Evolutionary conservation across 2,113 vertebrate species (phyloP), one percentile per base, ranked within the genome.

Genomic region (Oreochromis tanganicae): DNA sequence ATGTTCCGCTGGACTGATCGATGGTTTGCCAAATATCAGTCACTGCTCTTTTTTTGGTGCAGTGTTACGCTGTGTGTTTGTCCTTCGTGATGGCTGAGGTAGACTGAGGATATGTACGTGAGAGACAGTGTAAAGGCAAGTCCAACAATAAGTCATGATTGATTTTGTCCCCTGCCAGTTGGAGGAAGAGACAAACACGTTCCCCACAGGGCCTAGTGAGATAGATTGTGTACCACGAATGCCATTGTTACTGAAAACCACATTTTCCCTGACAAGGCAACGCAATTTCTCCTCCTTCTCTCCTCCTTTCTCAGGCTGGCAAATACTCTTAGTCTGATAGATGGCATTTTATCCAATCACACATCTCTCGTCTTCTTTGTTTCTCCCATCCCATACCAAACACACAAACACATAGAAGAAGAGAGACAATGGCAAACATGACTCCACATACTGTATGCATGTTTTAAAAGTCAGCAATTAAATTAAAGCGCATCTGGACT

Each of bases 121-220:
- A 93, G 86, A 93, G 91, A 94, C 91, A 93, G 89, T 88, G 92
- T 94, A 93, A 89, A 93, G 88, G 87, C 93, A 86, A 89, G 89
- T 91, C 91, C 90, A 92, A 93, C 94, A 94, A 95, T 93, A 92
- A 94, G 89, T 93, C 91, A 91, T 94, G 94, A 95, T 95, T 94
- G 94, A 94, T 95, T 96, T 85, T 92, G 90, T 95, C 94, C 92
- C 88, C 92, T 94, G 92, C 88, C 92, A 87, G 81, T 89, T 91
- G 86, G 90, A 83, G 85, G 82, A 91, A 88, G 88, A 93, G 82
- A 91, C 92, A 92, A 91, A 92, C 91, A 90, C 61, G 87, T 92
- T 92, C 90, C 93, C 93, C 87, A 92, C 85, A 46, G 94, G 89
- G 83, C 78, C 80, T 11, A 38, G 78, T 59, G 91, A 92, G 91